phyloP scores from a whole-genome alignment of 2,113 vertebrate species.

The Lamprologus tigripictilis region DNA sequence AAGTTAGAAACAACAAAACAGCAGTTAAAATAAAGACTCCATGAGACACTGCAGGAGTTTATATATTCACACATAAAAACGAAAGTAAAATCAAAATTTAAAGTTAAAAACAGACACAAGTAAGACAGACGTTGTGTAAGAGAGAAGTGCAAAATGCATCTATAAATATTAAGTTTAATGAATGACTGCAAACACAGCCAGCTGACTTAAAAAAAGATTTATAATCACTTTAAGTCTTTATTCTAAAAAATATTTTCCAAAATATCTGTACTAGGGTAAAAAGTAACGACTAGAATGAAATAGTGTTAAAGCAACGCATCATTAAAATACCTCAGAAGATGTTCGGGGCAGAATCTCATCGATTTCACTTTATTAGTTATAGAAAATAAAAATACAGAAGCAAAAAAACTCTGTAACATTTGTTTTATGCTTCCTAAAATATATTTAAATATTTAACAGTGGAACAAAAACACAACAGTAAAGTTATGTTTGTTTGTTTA shows the following conservation, averaged over 20 bases:
- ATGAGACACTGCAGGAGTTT: background rate
- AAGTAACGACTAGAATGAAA: fast-evolving
- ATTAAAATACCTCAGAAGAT: background rate
- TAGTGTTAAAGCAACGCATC: fast-evolving
- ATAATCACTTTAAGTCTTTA: background rate
- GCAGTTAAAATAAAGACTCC: background rate
- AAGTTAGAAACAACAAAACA: background rate
- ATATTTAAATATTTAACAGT: fast-evolving
- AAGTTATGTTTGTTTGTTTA: background rate
- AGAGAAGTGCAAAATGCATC: background rate
- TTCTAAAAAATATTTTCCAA: background rate
- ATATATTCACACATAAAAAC: background rate
- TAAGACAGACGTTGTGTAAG: background rate
- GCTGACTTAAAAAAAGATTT: background rate
- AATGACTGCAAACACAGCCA: background rate
- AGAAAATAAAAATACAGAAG: background rate
- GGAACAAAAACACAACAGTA: background rate
- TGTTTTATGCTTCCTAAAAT: background rate
- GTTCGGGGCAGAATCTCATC: fast-evolving
- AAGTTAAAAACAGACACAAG: background rate
- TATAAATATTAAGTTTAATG: fast-evolving
- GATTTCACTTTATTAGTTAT: background rate
- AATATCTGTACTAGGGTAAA: fast-evolving
- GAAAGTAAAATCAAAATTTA: fast-evolving
- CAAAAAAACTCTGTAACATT: background rate